Conservation (phyloP, 2,113 vertebrate species). For the Australoheros scitulus region DNA sequence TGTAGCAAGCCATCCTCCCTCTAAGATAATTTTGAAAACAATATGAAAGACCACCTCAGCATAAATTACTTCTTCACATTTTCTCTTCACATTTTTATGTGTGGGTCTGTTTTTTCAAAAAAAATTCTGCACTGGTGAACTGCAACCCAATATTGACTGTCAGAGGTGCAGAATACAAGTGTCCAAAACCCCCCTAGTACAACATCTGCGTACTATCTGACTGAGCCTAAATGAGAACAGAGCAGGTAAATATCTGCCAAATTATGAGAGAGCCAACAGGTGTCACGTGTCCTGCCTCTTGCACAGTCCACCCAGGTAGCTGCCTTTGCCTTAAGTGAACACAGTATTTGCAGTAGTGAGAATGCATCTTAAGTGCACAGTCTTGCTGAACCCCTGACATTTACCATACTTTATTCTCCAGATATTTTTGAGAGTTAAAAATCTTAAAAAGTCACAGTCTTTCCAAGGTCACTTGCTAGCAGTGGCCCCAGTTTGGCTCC, state of each 20-base stretch:
- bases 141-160: background rate
- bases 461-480: background rate
- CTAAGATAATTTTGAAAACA: background rate
- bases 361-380: background rate
- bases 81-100: background rate
- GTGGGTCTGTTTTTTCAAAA: background rate
- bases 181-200: background rate
- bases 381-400: conserved; percentile 10
- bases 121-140: background rate
- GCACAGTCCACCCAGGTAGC: background rate
- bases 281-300: background rate
- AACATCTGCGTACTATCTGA: background rate
- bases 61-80: background rate
- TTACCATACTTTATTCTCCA: background rate
- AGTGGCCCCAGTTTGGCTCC: background rate
- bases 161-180: background rate
- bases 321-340: background rate
- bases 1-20: background rate
- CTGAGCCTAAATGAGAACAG: background rate
- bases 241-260: background rate
- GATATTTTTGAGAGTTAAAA: conserved; percentile 1
- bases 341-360: background rate
- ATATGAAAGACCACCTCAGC: background rate
- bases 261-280: background rate
- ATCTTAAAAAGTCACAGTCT: background rate